phyloP scores from a whole-genome alignment of 2,113 vertebrate species.

The Salvelinus sp. region DNA sequence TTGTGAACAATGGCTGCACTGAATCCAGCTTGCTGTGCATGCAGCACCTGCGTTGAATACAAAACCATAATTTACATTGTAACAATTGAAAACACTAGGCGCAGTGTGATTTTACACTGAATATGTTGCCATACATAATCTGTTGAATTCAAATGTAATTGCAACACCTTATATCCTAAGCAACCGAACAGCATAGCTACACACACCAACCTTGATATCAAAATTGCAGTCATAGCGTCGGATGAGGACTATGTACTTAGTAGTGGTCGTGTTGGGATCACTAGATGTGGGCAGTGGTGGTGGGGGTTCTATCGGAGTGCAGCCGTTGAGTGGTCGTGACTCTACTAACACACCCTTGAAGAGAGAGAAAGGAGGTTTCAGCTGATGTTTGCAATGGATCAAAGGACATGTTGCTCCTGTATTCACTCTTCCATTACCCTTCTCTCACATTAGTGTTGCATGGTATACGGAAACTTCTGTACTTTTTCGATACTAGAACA shows the following conservation, averaged over 20 bases:
- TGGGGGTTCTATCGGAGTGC: slow-evolving; percentile 76
- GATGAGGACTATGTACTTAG: slow-evolving; percentile 82
- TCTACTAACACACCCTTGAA: slow-evolving; percentile 68
- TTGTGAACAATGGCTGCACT: slow-evolving; percentile 86
- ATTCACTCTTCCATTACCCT: no score
- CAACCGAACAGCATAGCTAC: not conserved
- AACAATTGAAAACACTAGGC: slow-evolving; percentile 9
- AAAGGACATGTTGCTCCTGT: no score
- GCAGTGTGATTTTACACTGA: slow-evolving; percentile 4
- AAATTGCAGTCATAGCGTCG: slow-evolving; percentile 86
- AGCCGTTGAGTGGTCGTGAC: slow-evolving; percentile 81
- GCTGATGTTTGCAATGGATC: not conserved
- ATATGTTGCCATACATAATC: not conserved
- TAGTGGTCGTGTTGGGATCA: slow-evolving; percentile 70
- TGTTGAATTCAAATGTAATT: not conserved
- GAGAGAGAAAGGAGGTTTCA: slow-evolving; percentile 1
- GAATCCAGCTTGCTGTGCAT: slow-evolving; percentile 86
- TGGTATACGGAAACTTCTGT: no score
- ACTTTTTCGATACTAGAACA: no score
- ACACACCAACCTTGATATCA: slow-evolving; percentile 80
- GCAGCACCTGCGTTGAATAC: slow-evolving; percentile 73
- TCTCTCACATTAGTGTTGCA: no score
- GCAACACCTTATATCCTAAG: not conserved
- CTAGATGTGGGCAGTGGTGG: slow-evolving; percentile 62
- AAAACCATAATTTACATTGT: no score